A percentile compares a stretch with the other conserved stretches of the same genome.
These are phyloP conservation scores for Sarcophaga variegata DNA, from an alignment of 2,888 invertebrate genomes.

Conservation along the genomic window DNA sequence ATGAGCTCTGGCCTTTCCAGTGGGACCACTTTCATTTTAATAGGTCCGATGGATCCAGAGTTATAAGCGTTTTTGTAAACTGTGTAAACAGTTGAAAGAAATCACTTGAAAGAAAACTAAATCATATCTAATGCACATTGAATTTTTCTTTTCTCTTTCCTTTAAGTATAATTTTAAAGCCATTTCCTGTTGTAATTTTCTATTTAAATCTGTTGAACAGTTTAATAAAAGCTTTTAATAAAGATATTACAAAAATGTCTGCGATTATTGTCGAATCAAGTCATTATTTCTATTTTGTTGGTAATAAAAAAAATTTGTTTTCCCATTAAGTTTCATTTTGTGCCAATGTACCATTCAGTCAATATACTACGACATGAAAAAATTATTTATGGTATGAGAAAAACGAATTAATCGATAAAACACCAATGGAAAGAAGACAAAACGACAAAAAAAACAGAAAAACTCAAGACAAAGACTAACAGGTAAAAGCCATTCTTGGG, in stretches of 20 bases:
- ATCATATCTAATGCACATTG: too few relatives aligned
- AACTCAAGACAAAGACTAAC: neutral
- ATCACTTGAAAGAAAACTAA: too few relatives aligned
- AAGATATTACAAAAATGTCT: slow-evolving; percentile 19
- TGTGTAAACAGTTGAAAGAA: too few relatives aligned
- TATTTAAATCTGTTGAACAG: slow-evolving; percentile 26
- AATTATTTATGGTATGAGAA: slow-evolving; percentile 39
- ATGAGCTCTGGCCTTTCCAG: too few relatives aligned
- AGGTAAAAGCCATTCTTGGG: slow-evolving; percentile 58
- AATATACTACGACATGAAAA: neutral
- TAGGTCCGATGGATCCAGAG: too few relatives aligned
- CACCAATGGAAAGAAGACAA: neutral
- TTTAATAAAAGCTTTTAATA: slow-evolving; percentile 38
- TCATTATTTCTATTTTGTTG: slow-evolving; percentile 17
- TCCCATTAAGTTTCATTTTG: slow-evolving; percentile 14
- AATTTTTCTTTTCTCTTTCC: too few relatives aligned
- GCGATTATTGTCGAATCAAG: slow-evolving; percentile 13
- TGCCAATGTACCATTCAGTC: slow-evolving; percentile 3
- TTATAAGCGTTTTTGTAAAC: too few relatives aligned
- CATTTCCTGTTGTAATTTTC: slow-evolving; percentile 43
- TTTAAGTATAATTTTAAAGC: neutral
- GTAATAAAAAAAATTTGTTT: slow-evolving; percentile 37
- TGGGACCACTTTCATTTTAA: too few relatives aligned
- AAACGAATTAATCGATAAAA: slow-evolving; percentile 10
- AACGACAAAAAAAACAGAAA: too few relatives aligned